Percentiles rank a stretch among this genome's conserved stretches.
These are phyloP conservation scores for Cheilosia urbana DNA, from an alignment of 2,888 invertebrate genomes.

Conservation along the genomic window DNA sequence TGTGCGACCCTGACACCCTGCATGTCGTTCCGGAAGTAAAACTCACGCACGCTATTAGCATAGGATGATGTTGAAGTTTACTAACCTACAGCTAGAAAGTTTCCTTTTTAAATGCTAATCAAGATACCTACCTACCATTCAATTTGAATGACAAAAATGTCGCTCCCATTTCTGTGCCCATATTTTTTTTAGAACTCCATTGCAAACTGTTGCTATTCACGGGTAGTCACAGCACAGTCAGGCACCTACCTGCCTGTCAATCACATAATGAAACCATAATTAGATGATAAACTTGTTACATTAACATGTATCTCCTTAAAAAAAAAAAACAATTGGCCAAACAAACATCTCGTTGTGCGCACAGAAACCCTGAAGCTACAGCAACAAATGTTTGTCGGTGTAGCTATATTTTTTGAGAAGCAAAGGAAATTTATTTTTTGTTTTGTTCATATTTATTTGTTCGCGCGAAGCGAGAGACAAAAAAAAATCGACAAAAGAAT, in stretches of 20 bases:
- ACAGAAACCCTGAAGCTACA: slow-evolving; percentile 14
- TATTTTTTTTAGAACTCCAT: neutral
- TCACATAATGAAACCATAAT: slow-evolving; percentile 22
- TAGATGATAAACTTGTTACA: slow-evolving; percentile 38
- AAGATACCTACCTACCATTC: no score
- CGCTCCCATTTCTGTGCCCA: slow-evolving; percentile 8
- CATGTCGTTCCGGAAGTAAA: no score
- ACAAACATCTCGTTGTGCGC: slow-evolving; percentile 14
- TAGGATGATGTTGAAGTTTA: no score
- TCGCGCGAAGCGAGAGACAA: slow-evolving; percentile 20
- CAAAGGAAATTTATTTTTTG: neutral
- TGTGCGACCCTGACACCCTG: no score
- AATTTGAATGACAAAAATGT: neutral
- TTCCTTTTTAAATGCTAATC: no score
- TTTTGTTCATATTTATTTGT: slow-evolving; percentile 31
- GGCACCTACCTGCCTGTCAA: neutral
- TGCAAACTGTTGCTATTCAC: slow-evolving; percentile 15
- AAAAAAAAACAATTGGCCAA: slow-evolving; percentile 27
- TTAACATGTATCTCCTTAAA: slow-evolving; percentile 59
- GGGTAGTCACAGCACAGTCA: no score
- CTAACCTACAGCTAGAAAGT: no score
- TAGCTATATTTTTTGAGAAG: neutral
- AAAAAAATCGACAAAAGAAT: slow-evolving; percentile 31
- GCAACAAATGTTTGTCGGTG: slow-evolving; percentile 54
- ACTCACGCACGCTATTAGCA: no score